A percentile compares a stretch with the other conserved stretches of the same genome.
phyloP scores from a whole-genome alignment of 2,888 invertebrate genomes.

The Anoncus sp. region DNA sequence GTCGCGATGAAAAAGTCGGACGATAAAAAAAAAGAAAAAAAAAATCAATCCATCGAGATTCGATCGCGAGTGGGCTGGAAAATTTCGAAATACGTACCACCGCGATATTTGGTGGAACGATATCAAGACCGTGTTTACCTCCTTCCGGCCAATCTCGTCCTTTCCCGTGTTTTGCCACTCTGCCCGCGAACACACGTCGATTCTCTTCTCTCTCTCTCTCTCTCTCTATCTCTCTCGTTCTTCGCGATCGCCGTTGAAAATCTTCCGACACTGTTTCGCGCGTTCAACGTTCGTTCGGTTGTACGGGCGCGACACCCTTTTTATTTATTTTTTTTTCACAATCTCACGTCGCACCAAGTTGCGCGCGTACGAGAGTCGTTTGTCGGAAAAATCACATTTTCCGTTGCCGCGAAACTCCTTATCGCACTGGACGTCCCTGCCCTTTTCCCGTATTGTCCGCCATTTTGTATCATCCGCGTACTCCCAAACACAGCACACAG shows the following conservation, averaged over 20 bases:
- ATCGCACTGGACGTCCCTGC: constrained; percentile 81
- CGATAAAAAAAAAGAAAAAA: constrained; percentile 29
- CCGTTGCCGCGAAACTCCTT: constrained; percentile 71
- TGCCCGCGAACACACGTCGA: constrained; percentile 71
- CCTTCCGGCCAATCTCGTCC: constrained; percentile 72
- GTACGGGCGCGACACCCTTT: constrained; percentile 20
- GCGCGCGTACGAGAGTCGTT: constrained; percentile 51
- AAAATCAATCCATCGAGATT: not conserved
- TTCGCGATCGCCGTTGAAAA: constrained; percentile 30
- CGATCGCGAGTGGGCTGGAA: not conserved
- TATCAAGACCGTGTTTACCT: constrained; percentile 77
- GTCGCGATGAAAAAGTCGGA: constrained; percentile 31
- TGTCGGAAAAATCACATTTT: constrained; percentile 70
- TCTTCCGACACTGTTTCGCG: constrained; percentile 29
- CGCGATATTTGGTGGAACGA: constrained; percentile 2
- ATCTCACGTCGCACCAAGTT: constrained; percentile 31
- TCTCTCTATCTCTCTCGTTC: constrained; percentile 43
- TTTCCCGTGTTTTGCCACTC: constrained; percentile 73
- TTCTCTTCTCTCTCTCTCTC: constrained; percentile 24
- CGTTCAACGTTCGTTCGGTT: constrained; percentile 36
- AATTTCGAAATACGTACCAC: not conserved
- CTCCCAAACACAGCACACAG: too few relatives aligned
- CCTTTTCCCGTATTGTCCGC: constrained; percentile 82
- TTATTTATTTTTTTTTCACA: constrained; percentile 6
- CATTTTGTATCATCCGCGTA: constrained; percentile 81